These are phyloP conservation scores for Aplodontia rufa DNA, from an alignment of 2,113 vertebrate species.

Conservation along the genomic window DNA sequence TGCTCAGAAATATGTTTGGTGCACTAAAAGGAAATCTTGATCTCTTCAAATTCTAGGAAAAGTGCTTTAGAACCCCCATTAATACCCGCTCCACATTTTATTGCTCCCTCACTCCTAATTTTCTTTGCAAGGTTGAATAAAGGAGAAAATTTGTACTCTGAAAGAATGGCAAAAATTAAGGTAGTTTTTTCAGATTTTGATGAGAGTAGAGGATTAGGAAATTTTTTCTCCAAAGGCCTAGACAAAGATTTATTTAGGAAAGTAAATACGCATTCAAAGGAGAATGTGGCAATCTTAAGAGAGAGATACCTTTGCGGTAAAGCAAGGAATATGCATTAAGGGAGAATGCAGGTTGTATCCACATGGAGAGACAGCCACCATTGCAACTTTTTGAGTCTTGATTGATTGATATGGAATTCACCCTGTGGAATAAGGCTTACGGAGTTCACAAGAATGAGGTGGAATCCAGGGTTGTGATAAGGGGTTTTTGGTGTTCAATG, in stretches of 20 bases:
- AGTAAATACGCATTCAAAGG: too few species aligned
- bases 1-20: background rate
- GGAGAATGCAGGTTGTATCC: too few species aligned
- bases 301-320: too few species aligned
- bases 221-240: background rate
- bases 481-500: background rate
- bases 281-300: too few species aligned
- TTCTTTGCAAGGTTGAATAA: slow-evolving; percentile 27
- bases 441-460: slow-evolving; percentile 37
- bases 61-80: background rate
- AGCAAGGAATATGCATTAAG: too few species aligned
- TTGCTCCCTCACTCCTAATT: slow-evolving; percentile 15
- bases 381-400: background rate
- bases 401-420: background rate
- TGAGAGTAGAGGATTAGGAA: background rate
- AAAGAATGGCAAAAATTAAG: background rate
- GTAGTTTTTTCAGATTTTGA: background rate
- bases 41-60: slow-evolving; percentile 18
- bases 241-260: too few species aligned
- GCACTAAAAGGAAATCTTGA: background rate
- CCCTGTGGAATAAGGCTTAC: background rate
- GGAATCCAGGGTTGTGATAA: background rate
- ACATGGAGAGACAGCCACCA: too few species aligned
- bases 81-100: background rate
- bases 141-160: background rate